These are phyloP conservation scores for Acromyrmex echinatior DNA, from an alignment of 1,140 invertebrate species.

Conservation along the genomic window DNA sequence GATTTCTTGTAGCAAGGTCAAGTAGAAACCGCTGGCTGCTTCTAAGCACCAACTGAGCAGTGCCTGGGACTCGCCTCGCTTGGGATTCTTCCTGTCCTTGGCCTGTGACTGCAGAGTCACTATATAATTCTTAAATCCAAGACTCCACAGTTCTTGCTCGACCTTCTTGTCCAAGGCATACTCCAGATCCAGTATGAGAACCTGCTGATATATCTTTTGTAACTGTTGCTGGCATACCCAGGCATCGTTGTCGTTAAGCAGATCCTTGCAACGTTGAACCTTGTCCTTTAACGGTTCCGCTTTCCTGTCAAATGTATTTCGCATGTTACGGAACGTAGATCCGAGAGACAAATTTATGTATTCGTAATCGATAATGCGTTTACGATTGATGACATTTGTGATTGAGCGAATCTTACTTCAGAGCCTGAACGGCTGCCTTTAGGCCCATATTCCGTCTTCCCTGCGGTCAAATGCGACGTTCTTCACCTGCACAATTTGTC, in stretches of 20 bases:
- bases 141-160: constrained; percentile 96
- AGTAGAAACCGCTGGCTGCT: constrained; percentile 94
- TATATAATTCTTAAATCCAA: constrained; percentile 96
- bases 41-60: constrained; percentile 93
- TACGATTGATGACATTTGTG: background rate
- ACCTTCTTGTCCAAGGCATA: constrained; percentile 96
- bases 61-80: constrained; percentile 91
- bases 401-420: constrained; percentile 87
- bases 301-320: constrained; percentile 86
- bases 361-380: background rate
- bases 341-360: background rate
- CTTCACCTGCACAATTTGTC: constrained; percentile 59
- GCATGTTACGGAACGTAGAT: background rate
- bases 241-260: constrained; percentile 88
- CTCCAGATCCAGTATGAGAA: constrained; percentile 93
- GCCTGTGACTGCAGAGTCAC: constrained; percentile 91
- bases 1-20: constrained; percentile 93
- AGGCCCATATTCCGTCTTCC: constrained; percentile 88
- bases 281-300: constrained; percentile 91
- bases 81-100: constrained; percentile 93
- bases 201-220: constrained; percentile 93
- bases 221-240: constrained; percentile 89
- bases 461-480: constrained; percentile 58
- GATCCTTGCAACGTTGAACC: constrained; percentile 89
- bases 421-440: constrained; percentile 90